Conservation (phyloP, 2,888 invertebrate species). For the Idaea biselata region DNA sequence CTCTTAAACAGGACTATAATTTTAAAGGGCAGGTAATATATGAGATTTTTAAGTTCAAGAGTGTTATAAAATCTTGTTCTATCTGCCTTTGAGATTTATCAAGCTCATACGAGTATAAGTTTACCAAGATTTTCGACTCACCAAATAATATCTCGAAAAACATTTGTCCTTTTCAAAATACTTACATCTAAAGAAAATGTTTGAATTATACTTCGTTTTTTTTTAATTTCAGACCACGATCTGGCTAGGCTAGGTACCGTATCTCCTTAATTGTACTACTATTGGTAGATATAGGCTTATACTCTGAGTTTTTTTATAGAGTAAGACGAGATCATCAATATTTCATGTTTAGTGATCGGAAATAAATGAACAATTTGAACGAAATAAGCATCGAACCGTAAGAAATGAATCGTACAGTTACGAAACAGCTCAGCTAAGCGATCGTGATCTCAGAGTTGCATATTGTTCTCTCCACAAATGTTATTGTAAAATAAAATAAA, state of each 20-base stretch:
- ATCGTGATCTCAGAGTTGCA: conserved; percentile 42
- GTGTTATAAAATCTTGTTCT: neutral
- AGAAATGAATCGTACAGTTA: neutral
- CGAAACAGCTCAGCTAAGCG: neutral
- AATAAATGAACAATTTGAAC: neutral
- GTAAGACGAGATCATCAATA: neutral
- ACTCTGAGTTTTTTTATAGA: neutral
- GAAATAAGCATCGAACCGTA: neutral
- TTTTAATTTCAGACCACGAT: too few species aligned
- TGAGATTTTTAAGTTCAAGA: neutral
- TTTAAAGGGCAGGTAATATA: neutral
- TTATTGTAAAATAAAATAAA: conserved; percentile 56
- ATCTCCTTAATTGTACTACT: too few species aligned
- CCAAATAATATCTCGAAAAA: neutral
- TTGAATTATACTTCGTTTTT: too few species aligned
- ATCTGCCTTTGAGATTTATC: neutral
- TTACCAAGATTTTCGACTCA: neutral
- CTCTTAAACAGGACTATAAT: neutral
- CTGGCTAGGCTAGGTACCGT: too few species aligned
- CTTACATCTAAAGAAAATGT: neutral
- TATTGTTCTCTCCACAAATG: conserved; percentile 55
- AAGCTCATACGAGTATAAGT: neutral
- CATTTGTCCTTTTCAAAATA: neutral
- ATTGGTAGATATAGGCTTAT: too few species aligned
- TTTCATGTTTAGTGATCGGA: neutral